Evolutionary conservation across 1,140 invertebrate genomes (phyloP), one percentile per base, ranked within the genome.

Genomic region (Ceratina calcarata): DNA sequence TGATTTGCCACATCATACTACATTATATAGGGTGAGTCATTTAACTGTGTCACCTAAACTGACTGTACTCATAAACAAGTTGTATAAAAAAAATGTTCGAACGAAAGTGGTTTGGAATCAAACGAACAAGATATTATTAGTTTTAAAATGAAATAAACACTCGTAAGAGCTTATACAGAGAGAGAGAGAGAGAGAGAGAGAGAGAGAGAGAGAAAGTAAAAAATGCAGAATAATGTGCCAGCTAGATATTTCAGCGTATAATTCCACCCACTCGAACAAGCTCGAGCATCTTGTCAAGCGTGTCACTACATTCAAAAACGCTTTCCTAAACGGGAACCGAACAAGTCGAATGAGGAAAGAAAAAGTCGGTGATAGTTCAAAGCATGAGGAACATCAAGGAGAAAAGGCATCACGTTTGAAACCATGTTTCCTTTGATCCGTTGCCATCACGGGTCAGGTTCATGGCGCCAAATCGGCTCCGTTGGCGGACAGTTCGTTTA

Each of bases 401-500:
- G 22, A 15, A 55, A 57, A 37, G 3, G 32, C 6, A 20, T 37
- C 49, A 27, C 27, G 18, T 55, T 55, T 55, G 53, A 27, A 32
- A 67, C 6, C 16, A 13, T 24, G 16, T 76, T 49, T 27, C 20
- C 20, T 68, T 51, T 49, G 65, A 60, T 49, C 22, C 53, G 4
- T 49, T 22, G 37, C 16, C n/a, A 12, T 51, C 20, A 32, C 4
- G 27, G 65, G 15, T 51, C 6, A 49, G 37, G 12, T 16, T 24
- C 13, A 4, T 16, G n/a, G 60, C 64, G 55, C 58, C 74, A 10
- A 37, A 45, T 16, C 64, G 22, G 45, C 12, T 55, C 53, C 4
- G 37, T 24, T 67, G 62, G 65, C 45, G 18, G 61, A 55, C 71
- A 65, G n/a, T 62, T 64, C 45, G n/a, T 78, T 78, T 72, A 64